Percentiles rank a stretch among this genome's conserved stretches.
Evolutionary conservation across 2,113 vertebrate genomes (phyloP).

Genomic region (Ciconia stormi): DNA sequence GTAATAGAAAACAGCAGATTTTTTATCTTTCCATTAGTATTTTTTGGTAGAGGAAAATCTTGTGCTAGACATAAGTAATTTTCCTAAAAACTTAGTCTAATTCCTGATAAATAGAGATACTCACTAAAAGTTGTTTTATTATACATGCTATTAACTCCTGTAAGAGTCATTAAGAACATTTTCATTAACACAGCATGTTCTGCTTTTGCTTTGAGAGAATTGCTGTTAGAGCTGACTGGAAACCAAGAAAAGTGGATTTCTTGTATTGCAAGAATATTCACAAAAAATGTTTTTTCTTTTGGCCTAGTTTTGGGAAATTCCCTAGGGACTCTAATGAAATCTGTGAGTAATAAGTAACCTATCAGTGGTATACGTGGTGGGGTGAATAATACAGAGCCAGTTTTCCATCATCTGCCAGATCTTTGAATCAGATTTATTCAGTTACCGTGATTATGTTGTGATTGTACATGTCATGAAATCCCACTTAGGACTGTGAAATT

Average conservation of each 20-base stretch:
- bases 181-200: neutral
- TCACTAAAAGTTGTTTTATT: neutral
- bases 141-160: neutral
- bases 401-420: constrained; percentile 2
- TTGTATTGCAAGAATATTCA: neutral
- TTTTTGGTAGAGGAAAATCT: neutral
- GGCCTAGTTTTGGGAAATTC: neutral
- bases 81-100: neutral
- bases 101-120: neutral
- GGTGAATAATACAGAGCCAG: constrained; percentile 1
- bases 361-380: neutral
- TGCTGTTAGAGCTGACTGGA: neutral
- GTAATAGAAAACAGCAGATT: neutral
- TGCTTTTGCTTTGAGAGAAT: neutral
- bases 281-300: neutral
- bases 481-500: neutral
- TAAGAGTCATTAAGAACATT: neutral
- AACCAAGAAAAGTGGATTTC: neutral
- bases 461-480: neutral
- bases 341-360: neutral
- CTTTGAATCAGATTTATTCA: constrained; percentile 22
- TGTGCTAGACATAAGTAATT: neutral
- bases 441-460: neutral
- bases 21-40: neutral
- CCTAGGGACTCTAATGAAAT: neutral